Evolutionary conservation across 2,113 vertebrate species (phyloP).

Genomic region (Morone saxatilis): DNA sequence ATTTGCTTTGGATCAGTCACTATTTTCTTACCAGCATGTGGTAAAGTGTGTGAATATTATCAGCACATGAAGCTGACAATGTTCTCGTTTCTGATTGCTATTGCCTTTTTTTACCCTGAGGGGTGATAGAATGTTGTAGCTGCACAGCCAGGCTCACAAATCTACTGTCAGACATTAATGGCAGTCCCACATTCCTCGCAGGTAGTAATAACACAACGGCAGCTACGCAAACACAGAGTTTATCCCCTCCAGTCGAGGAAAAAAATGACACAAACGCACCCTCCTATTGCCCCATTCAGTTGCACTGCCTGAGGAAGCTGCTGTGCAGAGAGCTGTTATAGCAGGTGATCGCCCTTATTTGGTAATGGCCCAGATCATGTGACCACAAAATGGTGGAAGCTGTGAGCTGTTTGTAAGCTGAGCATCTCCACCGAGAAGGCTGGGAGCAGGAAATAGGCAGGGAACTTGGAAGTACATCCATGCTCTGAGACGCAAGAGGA

Average conservation of each 20-base stretch:
- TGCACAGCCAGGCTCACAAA: conserved; percentile 39
- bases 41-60: conserved; percentile 40
- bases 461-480: conserved; percentile 57
- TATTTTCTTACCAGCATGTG: conserved; percentile 22
- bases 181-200: background rate
- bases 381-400: conserved; percentile 86
- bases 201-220: conserved; percentile 27
- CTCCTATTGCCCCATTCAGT: conserved; percentile 37
- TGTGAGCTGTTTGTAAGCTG: conserved; percentile 76
- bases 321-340: conserved; percentile 53
- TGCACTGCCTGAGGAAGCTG: conserved; percentile 50
- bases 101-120: conserved; percentile 9
- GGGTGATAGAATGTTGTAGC: conserved; percentile 31
- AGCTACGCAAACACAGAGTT: background rate
- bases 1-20: conserved; percentile 31
- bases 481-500: conserved; percentile 72
- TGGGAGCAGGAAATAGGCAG: conserved; percentile 64
- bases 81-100: conserved; percentile 31
- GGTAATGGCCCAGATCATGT: conserved; percentile 79
- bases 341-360: conserved; percentile 80
- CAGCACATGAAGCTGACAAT: conserved; percentile 26
- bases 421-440: conserved; percentile 79
- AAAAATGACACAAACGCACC: conserved; percentile 43
- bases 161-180: conserved; percentile 34
- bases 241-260: conserved; percentile 25